phyloP scores from a whole-genome alignment of 2,888 invertebrate genomes.

The Perizoma affinitatum region DNA sequence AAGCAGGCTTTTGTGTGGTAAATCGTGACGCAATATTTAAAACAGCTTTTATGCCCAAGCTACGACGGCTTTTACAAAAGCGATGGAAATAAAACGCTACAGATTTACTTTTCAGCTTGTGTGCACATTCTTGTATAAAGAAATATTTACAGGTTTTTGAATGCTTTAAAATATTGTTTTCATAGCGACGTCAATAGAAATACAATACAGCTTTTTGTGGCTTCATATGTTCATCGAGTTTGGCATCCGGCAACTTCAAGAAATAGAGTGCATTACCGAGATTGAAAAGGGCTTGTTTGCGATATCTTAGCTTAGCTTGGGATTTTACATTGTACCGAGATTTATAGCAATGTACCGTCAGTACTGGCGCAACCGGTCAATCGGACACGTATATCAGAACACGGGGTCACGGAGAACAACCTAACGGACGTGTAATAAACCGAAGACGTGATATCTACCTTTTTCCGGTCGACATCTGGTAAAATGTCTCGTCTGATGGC shows the following conservation, averaged over 20 bases:
- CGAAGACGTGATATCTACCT: conserved; percentile 73
- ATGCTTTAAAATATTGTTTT: conserved; percentile 27
- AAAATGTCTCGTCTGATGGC: conserved; percentile 51
- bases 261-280: conserved; percentile 27
- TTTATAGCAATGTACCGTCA: conserved; percentile 23
- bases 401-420: conserved; percentile 62
- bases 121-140: conserved; percentile 51
- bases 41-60: conserved; percentile 70
- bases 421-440: conserved; percentile 77
- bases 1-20: conserved; percentile 66
- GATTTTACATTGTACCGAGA: conserved; percentile 33
- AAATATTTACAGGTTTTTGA: conserved; percentile 47
- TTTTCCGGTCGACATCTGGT: conserved; percentile 54
- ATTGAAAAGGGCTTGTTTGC: conserved; percentile 24
- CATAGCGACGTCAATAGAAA: conserved; percentile 11
- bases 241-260: conserved; percentile 10
- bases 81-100: conserved; percentile 66
- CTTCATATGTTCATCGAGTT: conserved; percentile 24
- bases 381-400: conserved; percentile 69
- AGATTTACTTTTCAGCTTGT: conserved; percentile 64
- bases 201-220: conserved; percentile 16
- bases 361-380: conserved; percentile 43
- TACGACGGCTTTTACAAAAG: conserved; percentile 66
- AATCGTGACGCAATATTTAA: conserved; percentile 77
- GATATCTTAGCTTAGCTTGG: conserved; percentile 22